A percentile compares a stretch with the other conserved stretches of the same genome.
Conservation (phyloP, 2,888 invertebrate species). For the Lycia hirtaria region DNA sequence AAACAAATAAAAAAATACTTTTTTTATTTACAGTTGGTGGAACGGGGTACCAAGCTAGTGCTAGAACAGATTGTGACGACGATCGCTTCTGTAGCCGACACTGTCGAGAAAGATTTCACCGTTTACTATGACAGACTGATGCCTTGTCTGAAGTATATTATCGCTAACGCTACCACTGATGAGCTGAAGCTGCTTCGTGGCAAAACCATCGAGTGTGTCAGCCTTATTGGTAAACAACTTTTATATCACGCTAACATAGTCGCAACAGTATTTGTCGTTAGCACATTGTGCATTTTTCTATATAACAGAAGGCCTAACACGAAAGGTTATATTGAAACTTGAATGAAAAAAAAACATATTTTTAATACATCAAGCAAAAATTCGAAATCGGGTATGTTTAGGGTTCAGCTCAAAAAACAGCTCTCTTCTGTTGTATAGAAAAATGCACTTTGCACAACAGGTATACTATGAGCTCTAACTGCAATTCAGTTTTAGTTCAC, state of each 20-base stretch:
- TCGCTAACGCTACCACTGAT: slow-evolving; percentile 95
- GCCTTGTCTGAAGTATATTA: slow-evolving; percentile 98
- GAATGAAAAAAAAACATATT: too few species aligned
- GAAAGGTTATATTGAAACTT: too few species aligned
- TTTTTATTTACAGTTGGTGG: slow-evolving; percentile 87
- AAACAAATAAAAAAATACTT: not conserved
- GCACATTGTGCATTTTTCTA: not conserved
- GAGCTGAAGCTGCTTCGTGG: slow-evolving; percentile 96
- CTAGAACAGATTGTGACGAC: slow-evolving; percentile 99
- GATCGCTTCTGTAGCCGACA: slow-evolving; percentile 99
- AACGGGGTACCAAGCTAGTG: slow-evolving; percentile 97
- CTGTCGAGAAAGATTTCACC: slow-evolving; percentile 98
- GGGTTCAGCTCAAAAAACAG: too few species aligned
- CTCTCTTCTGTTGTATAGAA: too few species aligned
- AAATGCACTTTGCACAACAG: too few species aligned
- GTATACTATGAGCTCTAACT: too few species aligned
- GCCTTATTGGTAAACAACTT: slow-evolving; percentile 91
- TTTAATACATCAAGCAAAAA: too few species aligned
- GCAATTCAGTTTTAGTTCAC: too few species aligned
- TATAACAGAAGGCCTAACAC: too few species aligned
- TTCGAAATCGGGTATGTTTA: too few species aligned
- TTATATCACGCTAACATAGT: not conserved
- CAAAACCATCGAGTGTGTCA: slow-evolving; percentile 99
- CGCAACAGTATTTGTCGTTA: not conserved
- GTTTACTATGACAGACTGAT: slow-evolving; percentile 96